Conservation (phyloP, 1,140 invertebrate species). For the Drosophila baimaii region DNA sequence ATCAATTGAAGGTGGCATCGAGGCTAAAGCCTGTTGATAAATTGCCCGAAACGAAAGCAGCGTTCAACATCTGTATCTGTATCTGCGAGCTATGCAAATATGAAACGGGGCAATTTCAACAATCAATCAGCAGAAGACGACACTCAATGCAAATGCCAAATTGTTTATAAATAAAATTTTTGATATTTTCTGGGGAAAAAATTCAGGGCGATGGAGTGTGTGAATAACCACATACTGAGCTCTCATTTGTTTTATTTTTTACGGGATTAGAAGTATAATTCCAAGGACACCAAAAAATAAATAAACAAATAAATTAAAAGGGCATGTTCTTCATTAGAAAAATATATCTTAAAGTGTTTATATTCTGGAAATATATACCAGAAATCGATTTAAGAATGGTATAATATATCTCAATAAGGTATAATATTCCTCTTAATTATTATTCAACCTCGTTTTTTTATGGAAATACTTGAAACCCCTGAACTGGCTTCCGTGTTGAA, state of each 20-base stretch:
- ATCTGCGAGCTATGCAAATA: slow-evolving; percentile 24
- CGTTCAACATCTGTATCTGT: slow-evolving; percentile 17
- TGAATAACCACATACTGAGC: background rate
- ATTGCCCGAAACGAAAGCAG: slow-evolving; percentile 36
- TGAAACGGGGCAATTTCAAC: slow-evolving; percentile 28
- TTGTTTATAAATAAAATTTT: slow-evolving; percentile 46
- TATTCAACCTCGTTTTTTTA: background rate
- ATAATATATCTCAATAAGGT: background rate
- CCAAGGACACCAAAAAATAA: too few relatives aligned
- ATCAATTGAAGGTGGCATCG: slow-evolving; percentile 48
- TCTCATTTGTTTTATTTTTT: too few relatives aligned
- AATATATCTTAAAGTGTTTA: too few relatives aligned
- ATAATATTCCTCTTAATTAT: background rate
- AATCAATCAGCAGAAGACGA: slow-evolving; percentile 42
- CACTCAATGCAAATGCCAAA: slow-evolving; percentile 41
- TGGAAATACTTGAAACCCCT: too few relatives aligned
- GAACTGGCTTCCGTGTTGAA: background rate
- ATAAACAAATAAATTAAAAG: too few relatives aligned
- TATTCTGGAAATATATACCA: too few relatives aligned
- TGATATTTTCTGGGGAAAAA: slow-evolving; percentile 15
- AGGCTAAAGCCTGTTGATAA: slow-evolving; percentile 46
- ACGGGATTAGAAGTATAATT: too few relatives aligned
- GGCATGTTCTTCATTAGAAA: too few relatives aligned
- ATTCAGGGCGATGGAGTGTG: background rate
- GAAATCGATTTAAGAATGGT: background rate